These are phyloP conservation scores for Clarias batrachus DNA, from an alignment of 2,113 vertebrate genomes.

Conservation along the genomic window DNA sequence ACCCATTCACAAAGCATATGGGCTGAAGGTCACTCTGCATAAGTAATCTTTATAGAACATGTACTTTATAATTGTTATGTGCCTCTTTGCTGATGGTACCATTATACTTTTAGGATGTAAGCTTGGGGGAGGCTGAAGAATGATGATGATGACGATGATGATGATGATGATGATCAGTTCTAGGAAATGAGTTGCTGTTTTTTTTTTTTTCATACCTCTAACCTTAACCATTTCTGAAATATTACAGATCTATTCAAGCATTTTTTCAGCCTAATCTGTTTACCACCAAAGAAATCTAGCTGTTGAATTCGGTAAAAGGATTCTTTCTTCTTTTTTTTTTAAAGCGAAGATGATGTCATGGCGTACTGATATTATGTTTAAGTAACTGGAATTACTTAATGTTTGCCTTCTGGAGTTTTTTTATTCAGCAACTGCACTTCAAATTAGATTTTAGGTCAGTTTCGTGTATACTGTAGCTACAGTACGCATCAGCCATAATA, in stretches of 20 bases:
- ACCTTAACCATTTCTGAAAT: not conserved
- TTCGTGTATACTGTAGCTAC: too few species aligned
- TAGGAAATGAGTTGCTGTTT: not conserved
- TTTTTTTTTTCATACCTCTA: not conserved
- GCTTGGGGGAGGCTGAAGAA: not conserved
- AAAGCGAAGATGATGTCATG: not conserved
- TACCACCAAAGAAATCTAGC: not conserved
- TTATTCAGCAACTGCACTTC: not conserved
- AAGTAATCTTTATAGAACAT: not conserved
- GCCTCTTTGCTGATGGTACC: conserved; percentile 7
- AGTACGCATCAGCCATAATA: too few species aligned
- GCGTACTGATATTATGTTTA: not conserved
- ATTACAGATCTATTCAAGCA: too few species aligned
- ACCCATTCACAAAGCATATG: conserved; percentile 13
- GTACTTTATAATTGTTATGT: conserved; percentile 12
- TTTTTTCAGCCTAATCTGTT: not conserved
- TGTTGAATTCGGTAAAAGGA: not conserved
- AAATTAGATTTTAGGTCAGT: not conserved
- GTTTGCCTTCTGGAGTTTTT: not conserved
- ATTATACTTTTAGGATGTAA: conserved; percentile 2
- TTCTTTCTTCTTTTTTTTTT: not conserved
- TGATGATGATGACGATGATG: not conserved
- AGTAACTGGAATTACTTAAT: not conserved
- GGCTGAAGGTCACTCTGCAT: conserved; percentile 20
- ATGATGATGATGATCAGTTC: not conserved